Conservation (phyloP, 1,140 invertebrate genomes). For the Tetramorium parvispinum region DNA sequence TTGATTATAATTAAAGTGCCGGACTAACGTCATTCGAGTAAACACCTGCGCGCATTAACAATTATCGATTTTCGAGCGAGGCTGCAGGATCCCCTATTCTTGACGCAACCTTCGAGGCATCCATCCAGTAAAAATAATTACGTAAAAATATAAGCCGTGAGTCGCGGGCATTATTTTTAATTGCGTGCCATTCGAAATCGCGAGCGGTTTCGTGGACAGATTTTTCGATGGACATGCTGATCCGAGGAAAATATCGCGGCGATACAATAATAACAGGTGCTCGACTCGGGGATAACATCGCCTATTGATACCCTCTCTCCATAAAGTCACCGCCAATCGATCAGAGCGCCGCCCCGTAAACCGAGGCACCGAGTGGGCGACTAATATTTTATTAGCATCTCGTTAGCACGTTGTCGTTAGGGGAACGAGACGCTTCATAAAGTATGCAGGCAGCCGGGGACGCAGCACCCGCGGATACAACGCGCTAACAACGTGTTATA, state of each 20-base stretch:
- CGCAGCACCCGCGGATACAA: slow-evolving; percentile 64
- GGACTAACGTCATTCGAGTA: slow-evolving; percentile 62
- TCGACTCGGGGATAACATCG: slow-evolving; percentile 38
- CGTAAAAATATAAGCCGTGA: slow-evolving; percentile 48
- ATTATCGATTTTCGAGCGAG: slow-evolving; percentile 60
- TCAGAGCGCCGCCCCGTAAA: slow-evolving; percentile 56
- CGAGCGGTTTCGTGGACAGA: neutral
- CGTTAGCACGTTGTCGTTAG: slow-evolving; percentile 78
- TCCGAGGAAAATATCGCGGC: slow-evolving; percentile 17
- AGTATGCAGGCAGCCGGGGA: slow-evolving; percentile 74
- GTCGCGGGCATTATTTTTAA: slow-evolving; percentile 7
- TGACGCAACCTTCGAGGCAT: slow-evolving; percentile 58
- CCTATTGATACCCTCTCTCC: slow-evolving; percentile 7
- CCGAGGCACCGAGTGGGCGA: slow-evolving; percentile 57
- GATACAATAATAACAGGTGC: slow-evolving; percentile 1
- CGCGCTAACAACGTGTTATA: slow-evolving; percentile 71
- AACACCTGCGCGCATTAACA: slow-evolving; percentile 62
- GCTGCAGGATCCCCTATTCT: slow-evolving; percentile 57
- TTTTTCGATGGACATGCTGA: neutral
- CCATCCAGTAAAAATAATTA: slow-evolving; percentile 61
- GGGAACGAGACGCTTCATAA: slow-evolving; percentile 66
- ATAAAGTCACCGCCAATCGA: slow-evolving; percentile 37
- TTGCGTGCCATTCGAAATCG: neutral
- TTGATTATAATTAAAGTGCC: slow-evolving; percentile 61
- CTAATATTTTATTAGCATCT: slow-evolving; percentile 80